Evolutionary conservation across 2,888 invertebrate genomes (phyloP).

Genomic region (Vanessa cardui): DNA sequence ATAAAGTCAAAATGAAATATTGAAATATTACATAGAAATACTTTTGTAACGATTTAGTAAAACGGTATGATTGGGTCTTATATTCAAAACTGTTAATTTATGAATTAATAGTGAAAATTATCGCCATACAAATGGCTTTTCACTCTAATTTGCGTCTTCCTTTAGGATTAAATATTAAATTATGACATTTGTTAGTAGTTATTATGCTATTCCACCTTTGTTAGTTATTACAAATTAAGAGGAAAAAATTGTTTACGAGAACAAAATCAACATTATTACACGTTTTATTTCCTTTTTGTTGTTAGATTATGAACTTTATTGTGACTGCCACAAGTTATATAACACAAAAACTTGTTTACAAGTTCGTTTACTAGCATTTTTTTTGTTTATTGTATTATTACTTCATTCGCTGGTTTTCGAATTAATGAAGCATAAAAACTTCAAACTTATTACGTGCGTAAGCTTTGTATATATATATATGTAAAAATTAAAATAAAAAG

Average conservation of each 20-base stretch:
- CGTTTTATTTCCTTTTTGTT: background rate
- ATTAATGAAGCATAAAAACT: background rate
- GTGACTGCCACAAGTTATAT: background rate
- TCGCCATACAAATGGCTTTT: no score
- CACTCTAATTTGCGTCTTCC: no score
- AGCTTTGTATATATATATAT: no score
- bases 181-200: background rate
- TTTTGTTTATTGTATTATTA: background rate
- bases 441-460: background rate
- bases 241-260: background rate
- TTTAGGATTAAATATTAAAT: background rate
- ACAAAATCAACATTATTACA: background rate
- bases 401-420: background rate
- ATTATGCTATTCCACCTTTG: no score
- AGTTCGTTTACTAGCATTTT: background rate
- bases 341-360: slow-evolving; percentile 2
- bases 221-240: no score
- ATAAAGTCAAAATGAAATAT: no score
- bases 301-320: slow-evolving; percentile 9
- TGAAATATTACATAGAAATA: no score
- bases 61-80: no score
- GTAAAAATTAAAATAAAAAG: no score
- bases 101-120: no score
- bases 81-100: no score
- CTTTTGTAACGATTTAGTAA: no score